A percentile compares a stretch with the other conserved stretches of the same genome.
Conservation (phyloP, 2,888 invertebrate species). For the Drosophila bunnanda region DNA sequence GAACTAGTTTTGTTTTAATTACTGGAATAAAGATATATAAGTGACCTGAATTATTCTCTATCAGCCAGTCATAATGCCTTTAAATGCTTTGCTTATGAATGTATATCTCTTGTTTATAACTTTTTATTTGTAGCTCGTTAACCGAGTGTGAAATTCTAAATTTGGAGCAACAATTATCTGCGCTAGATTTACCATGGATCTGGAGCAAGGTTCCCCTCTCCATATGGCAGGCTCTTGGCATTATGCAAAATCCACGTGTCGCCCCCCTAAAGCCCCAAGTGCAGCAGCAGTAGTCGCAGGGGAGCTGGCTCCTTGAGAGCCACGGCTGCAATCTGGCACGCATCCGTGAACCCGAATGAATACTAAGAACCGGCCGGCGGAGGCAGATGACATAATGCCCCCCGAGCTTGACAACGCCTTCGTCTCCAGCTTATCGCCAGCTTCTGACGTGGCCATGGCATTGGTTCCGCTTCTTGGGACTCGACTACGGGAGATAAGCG, state of each 20-base stretch:
- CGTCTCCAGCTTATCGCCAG: conserved; percentile 52
- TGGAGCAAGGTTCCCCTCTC: conserved; percentile 23
- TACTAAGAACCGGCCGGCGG: not conserved
- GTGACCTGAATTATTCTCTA: not conserved
- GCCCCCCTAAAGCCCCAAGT: conserved; percentile 31
- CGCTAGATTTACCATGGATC: conserved; percentile 52
- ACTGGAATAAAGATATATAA: not conserved
- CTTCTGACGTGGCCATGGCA: conserved; percentile 69
- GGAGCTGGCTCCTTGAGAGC: conserved; percentile 1
- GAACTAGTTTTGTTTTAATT: not conserved
- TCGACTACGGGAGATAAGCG: conserved; percentile 58
- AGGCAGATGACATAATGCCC: conserved; percentile 73
- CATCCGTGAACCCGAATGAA: conserved; percentile 34
- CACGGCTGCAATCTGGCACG: conserved; percentile 44
- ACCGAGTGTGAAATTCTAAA: conserved; percentile 26
- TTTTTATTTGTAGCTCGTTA: conserved; percentile 4
- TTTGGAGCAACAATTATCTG: conserved; percentile 31
- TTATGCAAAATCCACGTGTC: conserved; percentile 79
- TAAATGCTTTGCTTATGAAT: not conserved
- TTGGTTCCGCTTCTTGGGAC: conserved; percentile 14
- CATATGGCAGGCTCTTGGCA: conserved; percentile 40
- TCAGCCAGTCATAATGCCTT: too few species aligned
- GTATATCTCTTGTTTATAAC: conserved; percentile 11
- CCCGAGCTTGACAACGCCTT: conserved; percentile 48
- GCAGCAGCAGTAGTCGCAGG: too few species aligned